Evolutionary conservation across 2,797 vertebrate species (phyloP).

Genomic region (Petrocephalus sullivani): DNA sequence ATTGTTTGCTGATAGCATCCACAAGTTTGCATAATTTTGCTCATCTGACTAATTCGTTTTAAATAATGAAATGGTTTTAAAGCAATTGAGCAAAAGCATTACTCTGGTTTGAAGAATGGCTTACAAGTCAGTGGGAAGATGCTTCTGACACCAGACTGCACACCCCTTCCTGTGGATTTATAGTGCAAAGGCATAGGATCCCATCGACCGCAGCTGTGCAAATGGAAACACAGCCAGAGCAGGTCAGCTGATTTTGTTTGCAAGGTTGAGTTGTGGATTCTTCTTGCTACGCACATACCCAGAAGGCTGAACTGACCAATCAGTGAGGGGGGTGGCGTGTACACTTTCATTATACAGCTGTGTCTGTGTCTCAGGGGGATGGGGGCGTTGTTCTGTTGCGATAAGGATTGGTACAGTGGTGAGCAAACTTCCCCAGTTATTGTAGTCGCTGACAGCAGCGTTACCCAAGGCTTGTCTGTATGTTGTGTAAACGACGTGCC

Average conservation of each 20-base stretch:
- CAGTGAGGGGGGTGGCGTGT: background rate
- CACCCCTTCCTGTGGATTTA: background rate
- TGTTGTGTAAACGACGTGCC: background rate
- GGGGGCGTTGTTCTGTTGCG: background rate
- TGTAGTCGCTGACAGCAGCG: background rate
- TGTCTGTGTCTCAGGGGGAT: background rate
- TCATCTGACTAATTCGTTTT: background rate
- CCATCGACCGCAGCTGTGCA: background rate
- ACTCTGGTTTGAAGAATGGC: background rate
- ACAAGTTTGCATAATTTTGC: background rate
- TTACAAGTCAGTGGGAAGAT: background rate
- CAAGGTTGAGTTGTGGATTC: background rate
- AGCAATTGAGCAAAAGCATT: background rate
- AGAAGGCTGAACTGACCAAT: conserved; percentile 3
- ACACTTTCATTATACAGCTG: too few species aligned
- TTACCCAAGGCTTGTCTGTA: background rate
- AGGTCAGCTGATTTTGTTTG: background rate
- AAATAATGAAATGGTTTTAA: background rate
- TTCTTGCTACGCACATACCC: background rate
- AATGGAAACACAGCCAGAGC: background rate
- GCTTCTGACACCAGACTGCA: background rate
- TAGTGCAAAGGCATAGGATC: background rate
- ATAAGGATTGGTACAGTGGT: background rate
- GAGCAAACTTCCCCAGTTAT: background rate
- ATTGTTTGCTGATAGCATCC: background rate